These are phyloP conservation scores for Parauchenoglanis ngamensis DNA, from an alignment of 2,797 vertebrate species.

Conservation along the genomic window DNA sequence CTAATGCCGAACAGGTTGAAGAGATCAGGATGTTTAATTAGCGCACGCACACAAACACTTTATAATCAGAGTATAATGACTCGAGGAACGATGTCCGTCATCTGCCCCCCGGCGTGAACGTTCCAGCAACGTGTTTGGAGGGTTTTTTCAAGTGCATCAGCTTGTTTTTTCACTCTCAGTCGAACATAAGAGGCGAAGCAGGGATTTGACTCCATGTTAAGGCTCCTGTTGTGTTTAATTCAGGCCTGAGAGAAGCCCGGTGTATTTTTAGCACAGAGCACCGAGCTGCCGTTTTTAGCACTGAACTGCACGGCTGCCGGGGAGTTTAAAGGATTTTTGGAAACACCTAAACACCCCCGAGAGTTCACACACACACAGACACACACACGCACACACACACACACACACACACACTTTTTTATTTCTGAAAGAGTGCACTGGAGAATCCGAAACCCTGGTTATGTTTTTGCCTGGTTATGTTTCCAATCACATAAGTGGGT, in stretches of 20 bases:
- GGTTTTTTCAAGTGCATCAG: constrained; percentile 1
- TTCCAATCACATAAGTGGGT: background rate
- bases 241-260: constrained; percentile 50
- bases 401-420: background rate
- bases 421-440: background rate
- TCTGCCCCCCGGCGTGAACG: constrained; percentile 29
- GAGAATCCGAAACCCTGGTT: background rate
- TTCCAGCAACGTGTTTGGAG: constrained; percentile 31
- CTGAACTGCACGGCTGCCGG: constrained; percentile 58
- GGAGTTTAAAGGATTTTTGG: constrained; percentile 25
- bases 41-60: background rate
- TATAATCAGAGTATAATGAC: constrained; percentile 27
- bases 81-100: constrained; percentile 26
- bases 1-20: background rate
- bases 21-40: background rate
- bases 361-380: background rate
- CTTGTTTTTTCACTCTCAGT: constrained; percentile 28
- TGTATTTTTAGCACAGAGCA: constrained; percentile 68
- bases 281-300: constrained; percentile 68
- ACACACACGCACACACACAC: constrained; percentile 1
- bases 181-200: background rate
- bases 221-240: constrained; percentile 33
- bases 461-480: background rate
- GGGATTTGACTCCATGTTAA: constrained; percentile 27
- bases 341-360: background rate